These are phyloP conservation scores for Butorides virescens DNA, from an alignment of 2,113 vertebrate species.

Conservation along the genomic window DNA sequence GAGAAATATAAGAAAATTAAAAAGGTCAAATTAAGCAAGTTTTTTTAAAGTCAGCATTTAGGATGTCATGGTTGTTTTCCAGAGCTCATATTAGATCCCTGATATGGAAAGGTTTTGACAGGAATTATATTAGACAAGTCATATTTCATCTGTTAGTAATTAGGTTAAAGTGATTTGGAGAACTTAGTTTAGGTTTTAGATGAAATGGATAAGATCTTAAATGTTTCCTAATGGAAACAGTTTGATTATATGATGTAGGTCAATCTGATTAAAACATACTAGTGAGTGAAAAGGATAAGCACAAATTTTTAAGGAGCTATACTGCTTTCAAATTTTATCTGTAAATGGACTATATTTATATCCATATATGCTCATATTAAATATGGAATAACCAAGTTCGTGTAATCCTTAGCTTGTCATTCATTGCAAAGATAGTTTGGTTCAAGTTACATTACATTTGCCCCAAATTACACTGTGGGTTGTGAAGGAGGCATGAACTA, in stretches of 20 bases:
- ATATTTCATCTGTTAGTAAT: constrained; percentile 1
- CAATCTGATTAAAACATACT: not conserved
- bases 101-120: not conserved
- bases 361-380: not conserved
- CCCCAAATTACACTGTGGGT: not conserved
- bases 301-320: not conserved
- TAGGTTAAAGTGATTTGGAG: not conserved
- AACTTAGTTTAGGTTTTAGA: not conserved
- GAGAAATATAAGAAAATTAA: not conserved
- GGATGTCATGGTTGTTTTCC: not conserved
- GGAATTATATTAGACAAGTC: constrained; percentile 10
- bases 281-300: not conserved
- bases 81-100: not conserved
- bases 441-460: not conserved
- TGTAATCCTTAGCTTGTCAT: not conserved
- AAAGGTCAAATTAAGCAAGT: not conserved
- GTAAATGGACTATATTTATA: not conserved
- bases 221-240: not conserved
- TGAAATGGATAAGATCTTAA: constrained; percentile 13
- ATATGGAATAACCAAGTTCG: not conserved
- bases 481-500: not conserved
- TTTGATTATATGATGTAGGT: not conserved
- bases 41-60: not conserved
- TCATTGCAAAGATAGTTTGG: not conserved
- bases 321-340: not conserved